Evolutionary conservation across 1,140 invertebrate species (phyloP), one percentile per base, ranked within the genome.

Genomic region (Drosophila virilis): DNA sequence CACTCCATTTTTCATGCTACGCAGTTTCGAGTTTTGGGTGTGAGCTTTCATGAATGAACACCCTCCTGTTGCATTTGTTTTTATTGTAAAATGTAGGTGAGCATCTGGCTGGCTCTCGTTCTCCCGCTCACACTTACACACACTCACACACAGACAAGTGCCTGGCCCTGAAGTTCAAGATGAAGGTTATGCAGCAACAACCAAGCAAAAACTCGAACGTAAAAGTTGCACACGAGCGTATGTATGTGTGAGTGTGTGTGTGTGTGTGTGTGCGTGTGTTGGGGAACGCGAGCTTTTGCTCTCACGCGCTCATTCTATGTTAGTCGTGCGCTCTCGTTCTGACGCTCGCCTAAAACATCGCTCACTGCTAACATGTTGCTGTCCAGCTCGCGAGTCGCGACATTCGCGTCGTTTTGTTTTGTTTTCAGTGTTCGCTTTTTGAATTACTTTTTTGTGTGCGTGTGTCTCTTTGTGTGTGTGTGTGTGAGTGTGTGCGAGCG

Each of bases 51-150:
- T 89, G 84, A 89, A 89, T 89, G 84, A 90, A 89, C 77, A 80
- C 78, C 85, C 85, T 89, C 84, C 84, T 89, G 84, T 89, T 89
- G 84, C 84, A 89, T 89, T 89, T 89, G 85, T 89, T 89, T 84
- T 80, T 78, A 80, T 74, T 82, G 74, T 77, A 72, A 57, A 73
- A 51, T 43, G 61, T 57, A 43, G 62, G 35, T 55, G 52, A 67
- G 51, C 62, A 68, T 51, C 66, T 60, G 51, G 35, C 33, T 50
- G 45, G 67, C 52, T 8, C 54, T 46, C 40, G 13, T 5, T 28
- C 65, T 67, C 65, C 45, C 50, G 12, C 42, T 37, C 22, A 8
- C 15, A 12, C 50, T 50, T 51, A 45, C 33, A 10, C 35, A 8
- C 37, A 9, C 60, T 35, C 13, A 37, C 57, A 33, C 28, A 33